Evolutionary conservation across 1,140 invertebrate species (phyloP).

Genomic region (Pemphigus obesinymphae): DNA sequence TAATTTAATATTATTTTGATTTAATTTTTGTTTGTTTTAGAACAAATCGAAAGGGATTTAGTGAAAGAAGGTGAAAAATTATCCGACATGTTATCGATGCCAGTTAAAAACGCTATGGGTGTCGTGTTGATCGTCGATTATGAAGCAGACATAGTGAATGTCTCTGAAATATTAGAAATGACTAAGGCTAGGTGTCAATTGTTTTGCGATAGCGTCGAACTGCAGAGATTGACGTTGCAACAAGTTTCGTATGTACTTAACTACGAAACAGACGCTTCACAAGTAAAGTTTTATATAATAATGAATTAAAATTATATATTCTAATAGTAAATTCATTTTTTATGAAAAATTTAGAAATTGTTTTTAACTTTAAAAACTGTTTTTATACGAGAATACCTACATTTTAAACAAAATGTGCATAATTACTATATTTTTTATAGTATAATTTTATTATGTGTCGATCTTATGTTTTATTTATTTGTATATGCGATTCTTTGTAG

Average conservation of each 20-base stretch:
- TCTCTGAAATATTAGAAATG: constrained; percentile 60
- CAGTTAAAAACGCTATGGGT: constrained; percentile 72
- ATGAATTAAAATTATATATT: neutral
- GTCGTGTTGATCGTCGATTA: constrained; percentile 69
- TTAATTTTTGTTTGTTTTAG: constrained; percentile 51
- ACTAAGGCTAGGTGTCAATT: constrained; percentile 62
- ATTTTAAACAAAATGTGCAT: neutral
- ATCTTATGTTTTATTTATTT: no score
- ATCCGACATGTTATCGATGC: constrained; percentile 71
- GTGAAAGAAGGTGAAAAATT: constrained; percentile 73
- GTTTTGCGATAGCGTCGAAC: constrained; percentile 64
- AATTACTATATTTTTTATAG: no score
- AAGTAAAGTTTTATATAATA: constrained; percentile 51
- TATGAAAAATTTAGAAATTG: neutral
- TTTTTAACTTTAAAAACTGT: neutral
- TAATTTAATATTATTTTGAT: no score
- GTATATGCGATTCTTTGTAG: no score
- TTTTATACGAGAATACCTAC: neutral
- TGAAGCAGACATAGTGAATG: constrained; percentile 64
- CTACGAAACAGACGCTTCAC: constrained; percentile 69
- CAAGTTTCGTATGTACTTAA: constrained; percentile 68
- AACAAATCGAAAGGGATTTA: constrained; percentile 62
- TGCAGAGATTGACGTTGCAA: constrained; percentile 69
- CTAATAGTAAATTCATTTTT: neutral
- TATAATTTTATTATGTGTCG: no score